Evolutionary conservation across 2,888 invertebrate species (phyloP).

Genomic region (Colletes collaris): DNA sequence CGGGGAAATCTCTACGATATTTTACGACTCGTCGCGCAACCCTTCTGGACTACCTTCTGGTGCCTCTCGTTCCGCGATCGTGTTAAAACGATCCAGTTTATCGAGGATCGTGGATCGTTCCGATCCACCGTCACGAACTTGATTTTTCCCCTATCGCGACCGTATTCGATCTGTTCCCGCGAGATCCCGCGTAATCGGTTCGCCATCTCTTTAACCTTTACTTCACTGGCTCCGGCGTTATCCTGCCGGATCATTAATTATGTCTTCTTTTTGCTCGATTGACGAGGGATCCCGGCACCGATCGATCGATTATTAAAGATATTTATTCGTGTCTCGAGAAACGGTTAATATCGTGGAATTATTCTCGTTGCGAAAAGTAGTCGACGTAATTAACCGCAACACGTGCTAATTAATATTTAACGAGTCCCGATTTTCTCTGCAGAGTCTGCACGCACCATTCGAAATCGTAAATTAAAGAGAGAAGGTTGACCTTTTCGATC

Average conservation of each 20-base stretch:
- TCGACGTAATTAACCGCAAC: too few relatives aligned
- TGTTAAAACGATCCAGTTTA: conserved; percentile 55
- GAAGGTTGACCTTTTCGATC: too few relatives aligned
- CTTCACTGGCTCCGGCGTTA: conserved; percentile 39
- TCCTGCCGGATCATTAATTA: conserved; percentile 57
- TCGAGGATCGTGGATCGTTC: conserved; percentile 60
- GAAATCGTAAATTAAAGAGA: too few relatives aligned
- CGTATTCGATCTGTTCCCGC: conserved; percentile 42
- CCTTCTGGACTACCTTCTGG: background rate
- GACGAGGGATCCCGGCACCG: conserved; percentile 2
- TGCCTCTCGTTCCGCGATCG: conserved; percentile 16
- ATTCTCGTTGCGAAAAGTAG: too few relatives aligned
- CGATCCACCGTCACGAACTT: conserved; percentile 47
- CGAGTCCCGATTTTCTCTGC: too few relatives aligned
- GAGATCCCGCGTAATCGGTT: conserved; percentile 50
- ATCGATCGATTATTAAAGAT: conserved; percentile 34
- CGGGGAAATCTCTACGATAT: conserved; percentile 2
- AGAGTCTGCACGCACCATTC: too few relatives aligned
- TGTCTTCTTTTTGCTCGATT: conserved; percentile 34
- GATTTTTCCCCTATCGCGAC: conserved; percentile 45
- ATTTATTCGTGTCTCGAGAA: too few relatives aligned
- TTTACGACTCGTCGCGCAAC: conserved; percentile 17
- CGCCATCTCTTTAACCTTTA: conserved; percentile 58
- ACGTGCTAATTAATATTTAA: too few relatives aligned
- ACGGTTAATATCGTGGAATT: too few relatives aligned